These are phyloP conservation scores for Homarus gammarus DNA, from an alignment of 2,888 invertebrate species.

Conservation along the genomic window DNA sequence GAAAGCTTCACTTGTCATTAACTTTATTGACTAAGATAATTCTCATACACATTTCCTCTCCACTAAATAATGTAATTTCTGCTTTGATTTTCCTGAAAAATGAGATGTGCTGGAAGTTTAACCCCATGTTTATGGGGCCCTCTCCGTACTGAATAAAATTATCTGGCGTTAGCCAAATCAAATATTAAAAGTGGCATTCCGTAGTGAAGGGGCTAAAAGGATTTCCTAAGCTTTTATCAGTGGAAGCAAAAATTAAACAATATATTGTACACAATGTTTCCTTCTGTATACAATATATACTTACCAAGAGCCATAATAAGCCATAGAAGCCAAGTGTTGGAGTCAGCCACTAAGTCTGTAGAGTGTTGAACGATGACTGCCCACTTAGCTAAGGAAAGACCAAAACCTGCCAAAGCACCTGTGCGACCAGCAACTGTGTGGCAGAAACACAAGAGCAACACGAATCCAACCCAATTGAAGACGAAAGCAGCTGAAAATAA, in stretches of 20 bases:
- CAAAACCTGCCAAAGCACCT: slow-evolving; percentile 95
- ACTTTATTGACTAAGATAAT: too few relatives aligned
- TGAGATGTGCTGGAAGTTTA: too few relatives aligned
- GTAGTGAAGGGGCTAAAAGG: neutral
- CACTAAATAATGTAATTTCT: too few relatives aligned
- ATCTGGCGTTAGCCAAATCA: too few relatives aligned
- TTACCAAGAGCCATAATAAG: slow-evolving; percentile 93
- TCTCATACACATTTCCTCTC: too few relatives aligned
- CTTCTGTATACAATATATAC: too few relatives aligned
- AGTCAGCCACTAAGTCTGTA: slow-evolving; percentile 90
- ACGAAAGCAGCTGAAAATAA: slow-evolving; percentile 89
- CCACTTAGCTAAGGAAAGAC: slow-evolving; percentile 95
- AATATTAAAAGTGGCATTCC: too few relatives aligned
- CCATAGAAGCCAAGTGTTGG: slow-evolving; percentile 96
- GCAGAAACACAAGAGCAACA: slow-evolving; percentile 94
- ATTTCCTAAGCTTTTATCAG: neutral
- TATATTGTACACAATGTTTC: neutral
- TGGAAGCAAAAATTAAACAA: neutral
- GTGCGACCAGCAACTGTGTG: slow-evolving; percentile 96
- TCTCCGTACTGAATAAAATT: neutral
- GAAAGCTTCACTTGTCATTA: too few relatives aligned
- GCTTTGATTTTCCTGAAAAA: too few relatives aligned
- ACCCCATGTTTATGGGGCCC: too few relatives aligned
- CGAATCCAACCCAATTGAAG: slow-evolving; percentile 97
- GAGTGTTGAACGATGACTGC: slow-evolving; percentile 95